A percentile compares a stretch with the other conserved stretches of the same genome.
Conservation (phyloP, 2,113 vertebrate species). For the Edolisoma coerulescens region DNA sequence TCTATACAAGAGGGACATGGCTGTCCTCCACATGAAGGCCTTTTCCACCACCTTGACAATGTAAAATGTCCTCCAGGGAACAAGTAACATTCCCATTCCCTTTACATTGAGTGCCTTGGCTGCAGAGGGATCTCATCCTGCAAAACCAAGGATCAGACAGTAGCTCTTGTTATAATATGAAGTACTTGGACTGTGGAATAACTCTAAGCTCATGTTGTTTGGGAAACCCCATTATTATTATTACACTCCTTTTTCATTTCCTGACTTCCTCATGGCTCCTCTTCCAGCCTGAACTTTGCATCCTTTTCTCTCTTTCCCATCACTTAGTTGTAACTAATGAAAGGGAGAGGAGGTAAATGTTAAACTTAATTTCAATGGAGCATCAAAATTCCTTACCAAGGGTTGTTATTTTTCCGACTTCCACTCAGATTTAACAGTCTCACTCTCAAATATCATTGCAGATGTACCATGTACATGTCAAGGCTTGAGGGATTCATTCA, state of each 20-base stretch:
- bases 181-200: neutral
- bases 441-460: neutral
- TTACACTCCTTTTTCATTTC: neutral
- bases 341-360: neutral
- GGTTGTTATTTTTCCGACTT: neutral
- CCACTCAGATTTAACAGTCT: neutral
- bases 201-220: neutral
- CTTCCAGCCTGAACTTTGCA: neutral
- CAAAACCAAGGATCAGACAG: neutral
- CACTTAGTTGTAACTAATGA: neutral
- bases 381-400: neutral
- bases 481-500: neutral
- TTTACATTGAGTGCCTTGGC: neutral
- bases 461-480: fast-evolving
- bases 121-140: neutral
- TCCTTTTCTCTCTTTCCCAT: neutral
- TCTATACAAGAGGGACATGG: neutral
- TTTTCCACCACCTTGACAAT: neutral
- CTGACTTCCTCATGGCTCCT: neutral
- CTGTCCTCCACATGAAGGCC: neutral
- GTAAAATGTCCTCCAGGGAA: neutral
- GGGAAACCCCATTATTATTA: slow-evolving; percentile 22
- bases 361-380: neutral
- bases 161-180: neutral
- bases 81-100: neutral